phyloP scores from a whole-genome alignment of 1,140 invertebrate genomes.

The Bombus impatiens region DNA sequence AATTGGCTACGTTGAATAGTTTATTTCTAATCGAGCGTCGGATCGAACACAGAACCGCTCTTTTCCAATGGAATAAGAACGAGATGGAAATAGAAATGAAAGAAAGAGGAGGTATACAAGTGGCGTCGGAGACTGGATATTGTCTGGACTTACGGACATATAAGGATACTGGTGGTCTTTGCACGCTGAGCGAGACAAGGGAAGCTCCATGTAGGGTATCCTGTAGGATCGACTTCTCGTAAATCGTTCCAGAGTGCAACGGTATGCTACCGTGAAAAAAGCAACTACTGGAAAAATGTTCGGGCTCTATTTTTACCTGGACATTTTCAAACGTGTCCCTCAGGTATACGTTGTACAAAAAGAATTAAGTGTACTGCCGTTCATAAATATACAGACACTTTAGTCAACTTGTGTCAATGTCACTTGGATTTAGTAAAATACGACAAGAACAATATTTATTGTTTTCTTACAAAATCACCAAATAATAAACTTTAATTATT shows the following conservation, averaged over 20 bases:
- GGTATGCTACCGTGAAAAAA: conserved; percentile 47
- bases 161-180: conserved; percentile 69
- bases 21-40: conserved; percentile 4
- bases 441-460: no score
- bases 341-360: no score
- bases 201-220: conserved; percentile 61
- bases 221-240: conserved; percentile 56
- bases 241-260: conserved; percentile 53
- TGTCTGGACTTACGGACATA: conserved; percentile 73
- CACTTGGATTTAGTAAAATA: no score
- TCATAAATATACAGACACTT: no score
- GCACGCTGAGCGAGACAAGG: conserved; percentile 55
- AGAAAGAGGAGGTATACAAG: conserved; percentile 34
- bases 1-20: background rate
- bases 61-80: background rate
- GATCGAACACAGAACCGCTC: conserved; percentile 12
- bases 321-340: background rate
- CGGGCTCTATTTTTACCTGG: conserved; percentile 13
- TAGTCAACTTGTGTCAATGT: no score
- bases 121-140: conserved; percentile 65
- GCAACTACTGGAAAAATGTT: background rate
- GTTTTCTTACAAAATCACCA: no score
- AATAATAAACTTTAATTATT: no score
- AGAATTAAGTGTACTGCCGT: background rate
- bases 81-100: conserved; percentile 22